These are phyloP conservation scores for Botrylloides violaceus DNA, from an alignment of 23 tunicate species.

Conservation along the genomic window DNA sequence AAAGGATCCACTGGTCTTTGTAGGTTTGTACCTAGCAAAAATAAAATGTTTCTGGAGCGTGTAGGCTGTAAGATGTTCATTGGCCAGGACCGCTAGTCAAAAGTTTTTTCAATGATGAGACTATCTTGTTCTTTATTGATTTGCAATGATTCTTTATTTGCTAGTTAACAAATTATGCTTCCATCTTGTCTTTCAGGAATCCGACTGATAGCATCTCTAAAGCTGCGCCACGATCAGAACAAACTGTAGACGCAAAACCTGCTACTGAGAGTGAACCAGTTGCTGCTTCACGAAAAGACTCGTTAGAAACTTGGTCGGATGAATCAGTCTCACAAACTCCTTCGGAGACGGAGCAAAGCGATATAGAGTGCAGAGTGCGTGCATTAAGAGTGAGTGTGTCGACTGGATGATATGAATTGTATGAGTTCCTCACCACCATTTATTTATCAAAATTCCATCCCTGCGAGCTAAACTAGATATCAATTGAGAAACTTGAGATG, in stretches of 20 bases:
- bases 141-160: no score
- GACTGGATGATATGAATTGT: background rate
- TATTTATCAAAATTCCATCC: background rate
- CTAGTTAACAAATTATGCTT: no score
- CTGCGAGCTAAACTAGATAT: no score
- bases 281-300: constrained; percentile 6
- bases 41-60: no score
- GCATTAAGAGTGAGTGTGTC: constrained; percentile 50
- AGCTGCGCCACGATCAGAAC: background rate
- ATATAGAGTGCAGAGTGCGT: constrained; percentile 81
- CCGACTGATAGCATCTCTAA: background rate
- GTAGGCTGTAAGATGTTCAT: no score
- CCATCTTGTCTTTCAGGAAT: background rate
- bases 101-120: no score
- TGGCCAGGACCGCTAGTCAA: no score
- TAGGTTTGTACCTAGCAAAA: no score
- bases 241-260: background rate
- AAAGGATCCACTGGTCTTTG: no score
- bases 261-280: background rate
- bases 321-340: constrained; percentile 91
- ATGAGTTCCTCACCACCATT: background rate
- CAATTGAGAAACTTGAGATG: no score
- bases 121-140: no score
- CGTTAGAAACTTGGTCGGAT: constrained; percentile 70
- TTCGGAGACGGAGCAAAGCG: constrained; percentile 93